Percentiles rank a stretch among this genome's conserved stretches.
phyloP scores from a whole-genome alignment of 1,140 invertebrate genomes.

The Drosophila serrata region DNA sequence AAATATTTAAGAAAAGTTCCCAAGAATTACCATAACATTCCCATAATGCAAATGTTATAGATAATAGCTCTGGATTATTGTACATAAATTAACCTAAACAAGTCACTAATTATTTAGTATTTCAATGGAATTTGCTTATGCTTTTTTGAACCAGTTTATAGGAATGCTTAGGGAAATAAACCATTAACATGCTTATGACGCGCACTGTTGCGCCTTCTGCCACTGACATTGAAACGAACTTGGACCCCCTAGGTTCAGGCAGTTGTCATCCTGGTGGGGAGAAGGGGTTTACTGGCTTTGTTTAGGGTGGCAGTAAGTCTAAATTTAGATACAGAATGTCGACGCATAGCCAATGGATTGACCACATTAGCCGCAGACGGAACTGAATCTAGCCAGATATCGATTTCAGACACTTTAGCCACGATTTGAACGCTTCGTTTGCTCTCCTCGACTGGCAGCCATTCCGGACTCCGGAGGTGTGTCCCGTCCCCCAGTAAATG shows the following conservation, averaged over 20 bases:
- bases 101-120: conserved; percentile 14
- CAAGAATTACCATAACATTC: too few relatives aligned
- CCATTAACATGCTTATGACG: conserved; percentile 26
- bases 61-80: conserved; percentile 13
- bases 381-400: conserved; percentile 56
- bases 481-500: conserved; percentile 29
- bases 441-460: conserved; percentile 27
- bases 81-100: conserved; percentile 27
- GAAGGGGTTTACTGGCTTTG: neutral
- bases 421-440: conserved; percentile 59
- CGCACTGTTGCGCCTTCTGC: conserved; percentile 22
- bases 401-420: conserved; percentile 69
- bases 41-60: conserved; percentile 27
- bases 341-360: conserved; percentile 27
- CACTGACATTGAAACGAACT: conserved; percentile 79
- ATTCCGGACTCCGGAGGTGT: conserved; percentile 37
- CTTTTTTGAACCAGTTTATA: conserved; percentile 39
- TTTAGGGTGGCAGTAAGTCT: conserved; percentile 50
- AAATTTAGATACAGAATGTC: conserved; percentile 59
- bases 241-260: conserved; percentile 35
- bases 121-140: conserved; percentile 16
- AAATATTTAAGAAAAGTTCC: too few relatives aligned
- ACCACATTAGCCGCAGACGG: conserved; percentile 64
- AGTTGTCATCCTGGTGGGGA: conserved; percentile 3
- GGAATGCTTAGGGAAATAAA: conserved; percentile 10